Percentiles rank a stretch among this genome's conserved stretches.
These are phyloP conservation scores for Atlantisia rogersi DNA, from an alignment of 2,113 vertebrate species.

Conservation along the genomic window DNA sequence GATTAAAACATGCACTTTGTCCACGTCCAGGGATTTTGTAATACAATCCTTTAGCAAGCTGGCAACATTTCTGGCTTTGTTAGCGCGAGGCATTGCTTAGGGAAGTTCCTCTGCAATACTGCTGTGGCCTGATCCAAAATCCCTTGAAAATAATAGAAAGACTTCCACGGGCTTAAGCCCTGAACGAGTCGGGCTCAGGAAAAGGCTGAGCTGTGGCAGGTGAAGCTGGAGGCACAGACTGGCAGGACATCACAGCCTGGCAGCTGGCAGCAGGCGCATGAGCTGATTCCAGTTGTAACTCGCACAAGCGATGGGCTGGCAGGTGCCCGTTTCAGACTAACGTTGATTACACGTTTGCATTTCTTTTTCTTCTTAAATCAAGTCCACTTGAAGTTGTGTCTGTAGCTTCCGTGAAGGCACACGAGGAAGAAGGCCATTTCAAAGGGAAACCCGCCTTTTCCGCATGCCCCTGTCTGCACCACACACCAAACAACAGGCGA, in stretches of 20 bases:
- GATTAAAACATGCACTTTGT: constrained; percentile 32
- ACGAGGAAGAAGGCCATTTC: background rate
- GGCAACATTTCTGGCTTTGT: constrained; percentile 26
- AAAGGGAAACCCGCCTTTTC: background rate
- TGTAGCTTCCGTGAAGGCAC: background rate
- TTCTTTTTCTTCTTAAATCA: background rate
- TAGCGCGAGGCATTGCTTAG: background rate
- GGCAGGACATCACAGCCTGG: fast-evolving
- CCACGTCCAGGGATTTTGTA: constrained; percentile 20
- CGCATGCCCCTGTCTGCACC: background rate
- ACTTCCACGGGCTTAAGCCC: background rate
- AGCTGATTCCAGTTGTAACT: fast-evolving
- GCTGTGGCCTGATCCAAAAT: background rate
- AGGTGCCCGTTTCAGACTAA: background rate
- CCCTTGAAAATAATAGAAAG: background rate
- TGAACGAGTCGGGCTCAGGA: fast-evolving
- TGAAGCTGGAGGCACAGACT: background rate
- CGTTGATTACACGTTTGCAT: background rate
- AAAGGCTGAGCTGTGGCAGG: background rate
- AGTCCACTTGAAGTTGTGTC: background rate
- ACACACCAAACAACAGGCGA: background rate
- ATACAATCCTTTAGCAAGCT: constrained; percentile 49
- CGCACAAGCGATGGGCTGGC: background rate
- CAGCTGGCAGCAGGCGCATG: background rate
- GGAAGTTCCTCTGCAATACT: background rate